Base-by-base conservation (phyloP, 2,797 vertebrate species). In the Muscicapa striata region DNA sequence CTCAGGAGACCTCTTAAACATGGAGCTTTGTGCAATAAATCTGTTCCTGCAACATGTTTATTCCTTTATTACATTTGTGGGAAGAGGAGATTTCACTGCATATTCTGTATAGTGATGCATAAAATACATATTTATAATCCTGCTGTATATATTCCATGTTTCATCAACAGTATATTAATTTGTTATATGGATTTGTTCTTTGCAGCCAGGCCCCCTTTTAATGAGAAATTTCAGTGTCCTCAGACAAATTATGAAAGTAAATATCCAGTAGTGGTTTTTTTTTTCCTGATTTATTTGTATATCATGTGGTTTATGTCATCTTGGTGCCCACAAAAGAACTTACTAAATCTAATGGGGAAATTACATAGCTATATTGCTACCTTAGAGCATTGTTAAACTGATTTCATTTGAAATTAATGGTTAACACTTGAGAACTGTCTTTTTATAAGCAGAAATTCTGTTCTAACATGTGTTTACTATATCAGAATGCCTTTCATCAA, bases 1-100 rank as follows among this genome's bases (percentile, higher is more conserved):
- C 90, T 79, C 93, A 90, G 80, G 89, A 93, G 95, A 94, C 89
- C 80, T 91, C 80, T 96, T 90, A 94, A 93, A 89, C 57, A 30
- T 80, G 76, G 54, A 75, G 77, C 66, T 89, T 59, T 10, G 38
- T 64, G 88, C 76, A 84, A 64, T 95, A 95, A 94, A 94, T 97
- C 87, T 49, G n/a, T 58, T 91, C 57, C 70, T 80, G 51, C 82
- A 89, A 59, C 61, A 67, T 86, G 52, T 94, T 94, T 82, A 90
- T 94, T 94, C 72, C 63, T 85, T 89, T 92, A 87, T 94, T 90
- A 84, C 34, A 15, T 67, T 94, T 72, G 74, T 83, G 32, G 45
- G 67, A 77, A 94, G 86, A 30, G 51, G 66, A 89, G 43, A 52
- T 86, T 90, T 91, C 58, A n/a, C 82, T 92, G 69, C 46, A 11